Percentiles rank a stretch among this genome's conserved stretches.
phyloP scores from a whole-genome alignment of 2,888 invertebrate genomes.

The Acrocera orbiculus region DNA sequence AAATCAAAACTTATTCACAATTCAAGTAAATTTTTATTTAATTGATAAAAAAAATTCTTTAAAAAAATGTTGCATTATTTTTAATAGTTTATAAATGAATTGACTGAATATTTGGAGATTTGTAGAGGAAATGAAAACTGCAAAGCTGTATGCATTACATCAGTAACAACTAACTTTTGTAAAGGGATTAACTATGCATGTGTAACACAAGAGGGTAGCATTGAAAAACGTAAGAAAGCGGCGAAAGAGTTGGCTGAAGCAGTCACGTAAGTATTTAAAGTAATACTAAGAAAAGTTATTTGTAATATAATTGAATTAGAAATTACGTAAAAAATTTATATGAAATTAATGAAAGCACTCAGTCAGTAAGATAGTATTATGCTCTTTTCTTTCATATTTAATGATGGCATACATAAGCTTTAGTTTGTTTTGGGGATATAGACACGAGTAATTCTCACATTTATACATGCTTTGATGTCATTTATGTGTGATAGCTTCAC shows the following conservation, averaged over 20 bases:
- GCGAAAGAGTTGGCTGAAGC: constrained; percentile 52
- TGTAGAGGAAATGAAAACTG: constrained; percentile 45
- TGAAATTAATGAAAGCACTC: too few relatives aligned
- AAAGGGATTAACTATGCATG: constrained; percentile 65
- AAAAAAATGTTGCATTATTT: too few relatives aligned
- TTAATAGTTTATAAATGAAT: constrained; percentile 59
- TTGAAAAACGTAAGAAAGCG: constrained; percentile 41
- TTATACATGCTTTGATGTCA: too few relatives aligned
- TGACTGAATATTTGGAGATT: constrained; percentile 47
- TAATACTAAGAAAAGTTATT: too few relatives aligned
- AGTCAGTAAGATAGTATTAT: too few relatives aligned
- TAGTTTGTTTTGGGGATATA: too few relatives aligned
- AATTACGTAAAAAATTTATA: too few relatives aligned
- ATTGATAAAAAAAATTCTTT: too few relatives aligned
- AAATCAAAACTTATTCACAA: constrained; percentile 41
- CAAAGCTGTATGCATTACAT: constrained; percentile 47
- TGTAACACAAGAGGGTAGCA: constrained; percentile 41
- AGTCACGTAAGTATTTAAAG: constrained; percentile 58
- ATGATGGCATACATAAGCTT: neutral
- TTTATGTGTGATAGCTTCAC: too few relatives aligned
- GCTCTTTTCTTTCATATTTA: too few relatives aligned
- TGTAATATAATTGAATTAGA: too few relatives aligned
- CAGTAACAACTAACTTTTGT: constrained; percentile 59
- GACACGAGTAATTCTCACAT: too few relatives aligned
- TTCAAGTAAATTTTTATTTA: constrained; percentile 32